phyloP scores from a whole-genome alignment of 2,888 invertebrate species.

The Cistogaster globosa region DNA sequence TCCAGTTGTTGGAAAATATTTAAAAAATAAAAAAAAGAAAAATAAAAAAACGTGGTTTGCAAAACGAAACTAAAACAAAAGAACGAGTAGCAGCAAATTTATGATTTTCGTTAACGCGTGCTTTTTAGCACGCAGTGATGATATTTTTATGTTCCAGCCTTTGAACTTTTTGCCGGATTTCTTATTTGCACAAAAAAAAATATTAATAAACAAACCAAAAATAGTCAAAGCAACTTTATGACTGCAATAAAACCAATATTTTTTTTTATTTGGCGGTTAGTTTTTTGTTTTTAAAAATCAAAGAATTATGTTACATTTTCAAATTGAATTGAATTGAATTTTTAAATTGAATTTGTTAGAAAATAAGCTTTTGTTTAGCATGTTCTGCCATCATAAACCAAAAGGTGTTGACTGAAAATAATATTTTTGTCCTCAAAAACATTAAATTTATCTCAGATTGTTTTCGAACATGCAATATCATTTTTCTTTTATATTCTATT shows the following conservation, averaged over 20 bases:
- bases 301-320: constrained; percentile 14
- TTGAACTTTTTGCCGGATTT: constrained; percentile 46
- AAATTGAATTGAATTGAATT: not conserved
- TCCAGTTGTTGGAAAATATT: constrained; percentile 13
- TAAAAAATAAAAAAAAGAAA: constrained; percentile 13
- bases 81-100: constrained; percentile 47
- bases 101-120: constrained; percentile 57
- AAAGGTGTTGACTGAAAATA: constrained; percentile 70
- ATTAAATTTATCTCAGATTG: constrained; percentile 24
- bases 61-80: constrained; percentile 41
- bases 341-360: not conserved
- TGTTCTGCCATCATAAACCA: constrained; percentile 59
- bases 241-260: constrained; percentile 29
- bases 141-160: constrained; percentile 36
- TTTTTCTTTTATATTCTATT: not conserved
- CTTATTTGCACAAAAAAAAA: not conserved
- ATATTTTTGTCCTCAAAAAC: constrained; percentile 68
- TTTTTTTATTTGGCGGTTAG: not conserved
- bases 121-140: constrained; percentile 66
- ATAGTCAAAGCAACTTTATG: constrained; percentile 53
- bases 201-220: constrained; percentile 6
- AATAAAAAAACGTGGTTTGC: not conserved
- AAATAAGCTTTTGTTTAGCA: constrained; percentile 39
- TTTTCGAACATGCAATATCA: constrained; percentile 53
- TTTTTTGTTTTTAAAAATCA: not conserved